Base-by-base conservation (phyloP, 2,113 vertebrate species). In the Lanius collurio region DNA sequence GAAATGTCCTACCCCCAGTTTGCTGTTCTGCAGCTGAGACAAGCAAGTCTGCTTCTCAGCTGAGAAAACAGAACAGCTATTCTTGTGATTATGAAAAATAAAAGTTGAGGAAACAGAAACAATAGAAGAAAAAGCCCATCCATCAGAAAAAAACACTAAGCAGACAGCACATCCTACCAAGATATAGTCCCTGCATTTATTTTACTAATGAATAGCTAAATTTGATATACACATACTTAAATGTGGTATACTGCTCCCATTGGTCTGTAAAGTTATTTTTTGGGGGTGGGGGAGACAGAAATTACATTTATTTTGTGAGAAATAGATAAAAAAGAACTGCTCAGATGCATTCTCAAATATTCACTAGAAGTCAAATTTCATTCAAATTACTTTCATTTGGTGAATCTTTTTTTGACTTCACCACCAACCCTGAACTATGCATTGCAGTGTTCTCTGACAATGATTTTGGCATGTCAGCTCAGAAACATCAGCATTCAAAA, bases 21-120 rank as follows among this genome's bases (percentile, higher is more conserved):
- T 24, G 13, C 56, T 68, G 11, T 56, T 97, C 49, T 64, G 57
- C 76, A 87, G 88, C 73, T 81, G 76, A 81, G 47, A 71, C 49
- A 63, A 60, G 49, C 41, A 78, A 55, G 65, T 75, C 95, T 94
- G 93, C 68, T 74, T 71, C 28, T 95, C 92, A 95, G 94, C 88
- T 95, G 90, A 95, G 79, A 90, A 96, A 96, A 96, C 75, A 95
- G 53, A 93, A 31, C 52, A 53, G 57, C 41, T 41, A n/a, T 68
- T 77, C 68, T 53, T 69, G 31, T 30, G n/a, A 19, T 75, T 89
- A 71, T 27, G 79, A 55, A 94, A 88, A 86, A 81, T 33, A 62
- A 42, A 85, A 83, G 26, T 24, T 60, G 44, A 94, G 73, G 87
- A 89, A 89, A 70, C 42, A 89, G 42, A 89, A 89, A 75, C 27